phyloP scores from a whole-genome alignment of 2,113 vertebrate genomes.

The Leptobrachium ailaonicum region DNA sequence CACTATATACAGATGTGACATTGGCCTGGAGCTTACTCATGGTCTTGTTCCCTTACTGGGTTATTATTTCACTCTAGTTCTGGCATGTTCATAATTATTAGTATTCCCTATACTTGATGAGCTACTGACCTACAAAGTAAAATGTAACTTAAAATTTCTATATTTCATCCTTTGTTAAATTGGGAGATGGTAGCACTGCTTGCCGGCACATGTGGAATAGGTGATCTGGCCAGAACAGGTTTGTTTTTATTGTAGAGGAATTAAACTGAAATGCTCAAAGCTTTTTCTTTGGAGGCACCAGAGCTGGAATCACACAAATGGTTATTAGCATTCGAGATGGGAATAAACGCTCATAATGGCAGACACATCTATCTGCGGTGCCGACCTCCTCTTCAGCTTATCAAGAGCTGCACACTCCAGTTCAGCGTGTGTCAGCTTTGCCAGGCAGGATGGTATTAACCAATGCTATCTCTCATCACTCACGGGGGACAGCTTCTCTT shows the following conservation, averaged over 20 bases:
- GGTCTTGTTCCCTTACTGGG: too few relatives aligned
- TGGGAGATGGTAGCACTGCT: too few relatives aligned
- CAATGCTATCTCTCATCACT: slow-evolving; percentile 24
- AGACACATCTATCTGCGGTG: slow-evolving; percentile 23
- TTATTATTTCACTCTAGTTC: too few relatives aligned
- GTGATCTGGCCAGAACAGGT: neutral
- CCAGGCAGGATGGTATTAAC: slow-evolving; percentile 27
- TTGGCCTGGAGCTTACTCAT: too few relatives aligned
- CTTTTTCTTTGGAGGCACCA: neutral
- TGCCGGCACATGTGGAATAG: too few relatives aligned
- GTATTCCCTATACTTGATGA: too few relatives aligned
- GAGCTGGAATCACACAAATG: neutral
- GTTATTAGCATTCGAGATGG: slow-evolving; percentile 36
- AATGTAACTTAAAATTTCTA: too few relatives aligned
- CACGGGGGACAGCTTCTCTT: slow-evolving; percentile 25
- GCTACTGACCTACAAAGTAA: too few relatives aligned
- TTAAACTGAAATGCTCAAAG: slow-evolving; percentile 12
- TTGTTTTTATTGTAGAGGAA: neutral
- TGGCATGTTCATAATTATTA: too few relatives aligned
- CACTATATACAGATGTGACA: too few relatives aligned
- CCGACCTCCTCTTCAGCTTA: slow-evolving; percentile 35
- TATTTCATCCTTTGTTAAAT: too few relatives aligned
- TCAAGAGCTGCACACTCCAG: slow-evolving; percentile 31
- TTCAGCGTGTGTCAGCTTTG: slow-evolving; percentile 37
- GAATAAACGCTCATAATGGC: slow-evolving; percentile 15